Evolutionary conservation across 2,888 invertebrate species (phyloP).

Genomic region (Ormyrus labotus): DNA sequence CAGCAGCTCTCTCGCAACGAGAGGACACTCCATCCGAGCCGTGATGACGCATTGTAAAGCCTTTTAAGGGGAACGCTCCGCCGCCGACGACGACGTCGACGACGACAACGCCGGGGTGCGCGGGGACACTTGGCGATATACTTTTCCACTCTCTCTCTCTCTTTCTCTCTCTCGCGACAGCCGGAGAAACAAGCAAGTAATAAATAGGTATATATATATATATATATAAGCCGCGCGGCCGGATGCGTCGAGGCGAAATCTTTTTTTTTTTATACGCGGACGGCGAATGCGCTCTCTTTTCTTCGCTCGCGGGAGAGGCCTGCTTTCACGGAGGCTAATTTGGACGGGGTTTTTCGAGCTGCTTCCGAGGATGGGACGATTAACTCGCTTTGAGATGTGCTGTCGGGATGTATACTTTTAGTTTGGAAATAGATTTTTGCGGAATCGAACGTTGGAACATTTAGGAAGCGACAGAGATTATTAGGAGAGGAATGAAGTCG

Average conservation of each 20-base stretch:
- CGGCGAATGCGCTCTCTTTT: too few species aligned
- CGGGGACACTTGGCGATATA: background rate
- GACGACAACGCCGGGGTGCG: background rate
- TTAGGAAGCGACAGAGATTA: too few species aligned
- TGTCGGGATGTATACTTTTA: too few species aligned
- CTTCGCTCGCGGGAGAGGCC: too few species aligned
- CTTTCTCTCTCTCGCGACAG: constrained; percentile 1
- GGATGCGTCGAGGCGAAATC: constrained; percentile 16
- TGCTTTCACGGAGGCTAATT: too few species aligned
- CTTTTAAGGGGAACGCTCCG: constrained; percentile 63
- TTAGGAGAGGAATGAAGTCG: too few species aligned
- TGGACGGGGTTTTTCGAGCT: too few species aligned
- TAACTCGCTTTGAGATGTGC: too few species aligned
- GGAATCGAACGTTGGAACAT: too few species aligned
- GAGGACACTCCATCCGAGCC: constrained; percentile 65
- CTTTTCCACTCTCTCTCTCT: background rate
- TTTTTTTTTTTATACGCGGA: constrained; percentile 1
- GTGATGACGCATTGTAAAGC: constrained; percentile 76
- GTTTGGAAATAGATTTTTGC: too few species aligned
- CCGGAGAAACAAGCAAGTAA: constrained; percentile 52
- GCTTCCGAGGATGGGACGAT: too few species aligned
- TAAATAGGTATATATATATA: constrained; percentile 48
- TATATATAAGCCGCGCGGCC: constrained; percentile 7
- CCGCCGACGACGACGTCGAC: constrained; percentile 51
- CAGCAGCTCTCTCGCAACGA: background rate